Base-by-base conservation (phyloP, 2,113 vertebrate genomes). In the Rallus limicola region DNA sequence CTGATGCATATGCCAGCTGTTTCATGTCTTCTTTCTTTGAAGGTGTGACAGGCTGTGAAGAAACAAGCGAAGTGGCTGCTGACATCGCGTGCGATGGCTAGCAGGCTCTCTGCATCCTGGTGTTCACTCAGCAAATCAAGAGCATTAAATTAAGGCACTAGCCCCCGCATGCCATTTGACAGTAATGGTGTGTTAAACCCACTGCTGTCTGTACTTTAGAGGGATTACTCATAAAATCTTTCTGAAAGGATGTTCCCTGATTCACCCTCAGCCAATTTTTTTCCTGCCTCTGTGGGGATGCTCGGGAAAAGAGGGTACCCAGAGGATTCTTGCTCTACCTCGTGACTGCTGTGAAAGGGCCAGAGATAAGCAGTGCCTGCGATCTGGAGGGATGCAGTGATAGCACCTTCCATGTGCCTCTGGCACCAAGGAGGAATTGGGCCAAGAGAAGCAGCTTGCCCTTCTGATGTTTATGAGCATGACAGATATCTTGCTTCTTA, bases 21-120 rank as follows among this genome's bases (percentile, higher is more conserved):
- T 71, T 4, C 10, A 42, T 2, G 15, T 75, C 58, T 59, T 42
- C 26, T 67, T 33, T 19, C 94, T 60, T 7, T 53, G 88, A 19
- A 85, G 89, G 84, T 75, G 92, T 62, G 93, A 76, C 71, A 24
- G 86, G 52, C 92, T 53, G 92, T 5, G 75, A 17, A 40, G 65
- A 62, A 90, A 40, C 82, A 53, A 38, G 86, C 6, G 0, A 59
- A 33, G 86, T 26, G 62, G 80, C 85, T 70, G 84, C 95, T 65
- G 82, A 7, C 93, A 93, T 90, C 9, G 94, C 82, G 69, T 96
- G 96, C 74, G 5, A 74, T 5, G 92, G 56, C 86, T 55, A 25
- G 56, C 83, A 28, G 58, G 59, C 88, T 68, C 59, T 70, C 80
- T 3, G 80, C 56, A 18, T 52, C 81, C 68, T 31, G n/a, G 31